Evolutionary conservation across 2,113 vertebrate species (phyloP), one percentile per base, ranked within the genome.

Genomic region (Bujurquina vittata): DNA sequence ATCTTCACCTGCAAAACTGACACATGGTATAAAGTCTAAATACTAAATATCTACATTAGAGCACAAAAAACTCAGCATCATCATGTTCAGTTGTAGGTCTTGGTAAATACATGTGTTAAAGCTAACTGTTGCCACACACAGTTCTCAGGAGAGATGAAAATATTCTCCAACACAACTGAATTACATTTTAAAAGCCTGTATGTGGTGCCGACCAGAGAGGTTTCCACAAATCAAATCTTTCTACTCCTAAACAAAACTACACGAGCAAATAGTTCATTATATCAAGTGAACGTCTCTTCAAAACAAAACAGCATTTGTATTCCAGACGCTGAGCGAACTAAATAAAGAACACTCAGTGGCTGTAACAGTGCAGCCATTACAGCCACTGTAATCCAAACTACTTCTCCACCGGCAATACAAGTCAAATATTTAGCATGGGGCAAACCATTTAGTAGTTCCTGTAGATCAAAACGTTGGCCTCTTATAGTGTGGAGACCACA

Each of bases 1-100:
- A 95, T 99, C 89, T 99, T 99, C 93, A 98, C 97, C 74, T 97
- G 97, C 87, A 98, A 98, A 91, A 99, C 97, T n/a, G 97, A 98
- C 58, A 97, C 97, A 40, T 98, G 97, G 97, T 98, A 96, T 43
- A 20, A 76, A 76, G 0, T 33, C 67, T 72, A 54, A 52, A 29
- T 20, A 57, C 22, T 46, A 46, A 10, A 59, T 2, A 95, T 14
- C 57, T 17, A 10, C 59, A 35, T 14, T 5, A 74, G 33, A 26
- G 12, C 22, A 56, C 22, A 49, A 69, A 69, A 43, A 49, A 10
- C 18, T 49, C 46, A 9, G 4, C 52, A 59, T 62, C 23, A 12
- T 17, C 43, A 54, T 56, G 4, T n/a, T 73, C 1, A 10, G 46
- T 6, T 79, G 37, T 17, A 40, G 5, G 8, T 59, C 14, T 35